phyloP scores from a whole-genome alignment of 2,888 invertebrate genomes.

The Plagodis dolabraria region DNA sequence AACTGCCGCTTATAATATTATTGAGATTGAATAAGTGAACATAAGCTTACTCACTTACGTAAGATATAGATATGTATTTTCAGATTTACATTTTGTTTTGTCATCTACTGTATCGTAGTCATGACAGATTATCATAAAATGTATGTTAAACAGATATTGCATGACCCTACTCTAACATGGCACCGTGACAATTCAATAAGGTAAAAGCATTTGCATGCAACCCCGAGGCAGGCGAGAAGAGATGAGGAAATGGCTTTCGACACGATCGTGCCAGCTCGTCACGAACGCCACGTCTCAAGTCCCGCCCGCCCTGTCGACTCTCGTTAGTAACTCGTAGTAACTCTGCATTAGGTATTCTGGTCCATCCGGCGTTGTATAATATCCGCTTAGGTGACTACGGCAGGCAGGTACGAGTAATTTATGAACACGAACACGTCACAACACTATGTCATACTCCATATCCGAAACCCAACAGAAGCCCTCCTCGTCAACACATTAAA shows the following conservation, averaged over 20 bases:
- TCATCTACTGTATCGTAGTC: not conserved
- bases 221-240: constrained; percentile 21
- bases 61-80: not conserved
- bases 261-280: constrained; percentile 22
- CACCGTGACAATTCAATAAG: constrained; percentile 29
- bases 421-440: constrained; percentile 5
- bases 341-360: constrained; percentile 23
- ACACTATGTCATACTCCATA: constrained; percentile 5
- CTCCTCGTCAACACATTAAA: constrained; percentile 17
- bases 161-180: constrained; percentile 6
- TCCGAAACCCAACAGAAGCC: constrained; percentile 7
- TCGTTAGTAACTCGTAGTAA: constrained; percentile 12
- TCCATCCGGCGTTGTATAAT: constrained; percentile 7
- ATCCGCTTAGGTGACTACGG: constrained; percentile 1
- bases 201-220: constrained; percentile 28
- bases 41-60: too few relatives aligned
- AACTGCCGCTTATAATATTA: not conserved
- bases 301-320: constrained; percentile 10
- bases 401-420: constrained; percentile 10
- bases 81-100: constrained; percentile 2
- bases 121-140: constrained; percentile 8
- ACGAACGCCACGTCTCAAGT: constrained; percentile 18
- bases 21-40: too few relatives aligned
- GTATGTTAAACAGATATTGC: constrained; percentile 10
- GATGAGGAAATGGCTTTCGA: constrained; percentile 29